phyloP scores from a whole-genome alignment of 2,113 vertebrate genomes.

The Platichthys stellatus region DNA sequence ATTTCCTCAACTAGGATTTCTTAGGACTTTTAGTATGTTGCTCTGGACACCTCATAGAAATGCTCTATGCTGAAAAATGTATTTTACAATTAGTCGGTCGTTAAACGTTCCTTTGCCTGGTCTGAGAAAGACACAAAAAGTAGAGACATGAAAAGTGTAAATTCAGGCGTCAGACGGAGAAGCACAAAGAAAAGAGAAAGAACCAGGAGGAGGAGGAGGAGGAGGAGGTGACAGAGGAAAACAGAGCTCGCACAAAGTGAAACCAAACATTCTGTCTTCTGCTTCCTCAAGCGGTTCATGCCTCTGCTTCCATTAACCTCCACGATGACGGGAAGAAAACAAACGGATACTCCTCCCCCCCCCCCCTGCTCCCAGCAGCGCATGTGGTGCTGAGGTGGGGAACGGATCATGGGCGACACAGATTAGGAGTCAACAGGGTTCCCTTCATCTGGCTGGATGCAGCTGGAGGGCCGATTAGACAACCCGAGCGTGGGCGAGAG shows the following conservation, averaged over 20 bases:
- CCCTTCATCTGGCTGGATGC: conserved; percentile 70
- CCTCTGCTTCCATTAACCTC: conserved; percentile 73
- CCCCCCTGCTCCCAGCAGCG: conserved; percentile 45
- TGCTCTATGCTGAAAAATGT: too few relatives aligned
- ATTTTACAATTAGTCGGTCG: too few relatives aligned
- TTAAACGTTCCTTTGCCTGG: background rate
- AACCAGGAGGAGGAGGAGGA: conserved; percentile 31
- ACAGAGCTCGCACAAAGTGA: conserved; percentile 51
- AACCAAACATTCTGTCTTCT: conserved; percentile 66
- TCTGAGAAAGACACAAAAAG: conserved; percentile 8
- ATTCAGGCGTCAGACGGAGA: conserved; percentile 27
- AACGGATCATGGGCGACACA: conserved; percentile 67
- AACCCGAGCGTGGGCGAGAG: conserved; percentile 60
- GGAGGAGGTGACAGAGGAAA: conserved; percentile 43
- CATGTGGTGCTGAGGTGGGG: conserved; percentile 56
- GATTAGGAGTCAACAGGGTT: conserved; percentile 75
- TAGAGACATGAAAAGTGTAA: conserved; percentile 17
- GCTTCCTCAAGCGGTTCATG: conserved; percentile 68
- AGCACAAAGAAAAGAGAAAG: conserved; percentile 17
- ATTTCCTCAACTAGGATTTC: too few relatives aligned
- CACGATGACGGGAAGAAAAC: conserved; percentile 65
- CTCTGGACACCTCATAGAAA: too few relatives aligned
- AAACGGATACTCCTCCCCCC: conserved; percentile 46
- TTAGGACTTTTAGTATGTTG: too few relatives aligned
- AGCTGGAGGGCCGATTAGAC: conserved; percentile 72